A percentile compares a stretch with the other conserved stretches of the same genome.
Conservation (phyloP, 2,113 vertebrate genomes). For the Bagarius yarrelli region DNA sequence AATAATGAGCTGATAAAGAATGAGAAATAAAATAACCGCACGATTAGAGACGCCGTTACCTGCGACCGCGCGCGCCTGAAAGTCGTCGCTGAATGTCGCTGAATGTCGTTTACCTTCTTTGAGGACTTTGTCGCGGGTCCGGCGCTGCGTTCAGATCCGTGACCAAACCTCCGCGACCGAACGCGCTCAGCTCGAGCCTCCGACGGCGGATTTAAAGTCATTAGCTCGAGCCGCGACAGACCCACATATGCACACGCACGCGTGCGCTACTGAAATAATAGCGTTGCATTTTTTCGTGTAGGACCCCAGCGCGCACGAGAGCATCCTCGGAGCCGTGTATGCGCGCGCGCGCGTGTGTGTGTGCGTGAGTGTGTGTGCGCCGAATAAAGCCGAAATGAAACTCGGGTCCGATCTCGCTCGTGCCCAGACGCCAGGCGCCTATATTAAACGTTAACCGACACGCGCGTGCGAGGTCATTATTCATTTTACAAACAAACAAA, state of each 20-base stretch:
- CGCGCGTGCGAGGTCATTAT: background rate
- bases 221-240: conserved; percentile 48
- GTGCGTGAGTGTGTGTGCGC: background rate
- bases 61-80: background rate
- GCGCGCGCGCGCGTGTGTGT: background rate
- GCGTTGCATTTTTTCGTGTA: conserved; percentile 65
- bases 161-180: conserved; percentile 54
- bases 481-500: background rate
- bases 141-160: conserved; percentile 53
- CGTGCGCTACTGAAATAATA: conserved; percentile 61
- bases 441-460: conserved; percentile 19
- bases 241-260: background rate
- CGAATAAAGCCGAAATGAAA: background rate
- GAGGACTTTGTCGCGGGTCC: conserved; percentile 61
- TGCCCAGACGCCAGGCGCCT: conserved; percentile 21
- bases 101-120: conserved; percentile 62
- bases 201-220: conserved; percentile 57
- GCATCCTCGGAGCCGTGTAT: conserved; percentile 56
- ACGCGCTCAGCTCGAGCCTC: conserved; percentile 55
- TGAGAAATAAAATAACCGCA: background rate
- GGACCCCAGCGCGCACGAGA: conserved; percentile 64
- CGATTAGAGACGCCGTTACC: background rate
- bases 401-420: conserved; percentile 9
- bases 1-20: background rate
- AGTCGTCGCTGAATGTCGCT: background rate